Percentiles rank a stretch among this genome's conserved stretches.
These are phyloP conservation scores for Spodoptera litura DNA, from an alignment of 1,140 invertebrate genomes.

Conservation along the genomic window DNA sequence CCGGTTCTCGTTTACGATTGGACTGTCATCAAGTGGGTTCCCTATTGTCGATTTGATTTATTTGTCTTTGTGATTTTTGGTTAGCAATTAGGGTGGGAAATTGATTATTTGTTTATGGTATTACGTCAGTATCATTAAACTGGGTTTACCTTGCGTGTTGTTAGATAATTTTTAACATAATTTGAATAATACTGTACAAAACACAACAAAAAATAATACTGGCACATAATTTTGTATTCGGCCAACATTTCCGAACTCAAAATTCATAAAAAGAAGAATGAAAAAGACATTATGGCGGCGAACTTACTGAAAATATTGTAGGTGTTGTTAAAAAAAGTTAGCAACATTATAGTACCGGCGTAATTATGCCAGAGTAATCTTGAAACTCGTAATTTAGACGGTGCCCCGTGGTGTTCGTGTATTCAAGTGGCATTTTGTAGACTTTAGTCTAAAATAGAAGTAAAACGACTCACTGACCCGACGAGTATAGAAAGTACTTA, in stretches of 20 bases:
- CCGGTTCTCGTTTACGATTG: slow-evolving; percentile 73
- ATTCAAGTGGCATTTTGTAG: no score
- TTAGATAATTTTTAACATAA: no score
- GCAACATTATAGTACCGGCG: neutral
- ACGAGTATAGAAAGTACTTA: no score
- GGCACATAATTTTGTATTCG: neutral
- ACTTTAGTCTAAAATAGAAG: neutral
- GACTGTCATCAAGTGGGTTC: slow-evolving; percentile 78
- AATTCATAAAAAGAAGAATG: slow-evolving; percentile 15
- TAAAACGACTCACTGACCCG: no score
- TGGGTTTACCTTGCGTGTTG: slow-evolving; percentile 18
- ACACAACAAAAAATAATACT: neutral
- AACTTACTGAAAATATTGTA: slow-evolving; percentile 24
- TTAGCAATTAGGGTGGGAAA: slow-evolving; percentile 63
- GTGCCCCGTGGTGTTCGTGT: no score
- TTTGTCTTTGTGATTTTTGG: slow-evolving; percentile 76
- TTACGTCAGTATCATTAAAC: slow-evolving; percentile 50
- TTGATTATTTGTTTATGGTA: slow-evolving; percentile 56
- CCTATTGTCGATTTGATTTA: slow-evolving; percentile 74
- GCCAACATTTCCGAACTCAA: neutral
- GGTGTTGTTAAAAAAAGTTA: slow-evolving; percentile 4
- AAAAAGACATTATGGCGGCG: slow-evolving; percentile 10
- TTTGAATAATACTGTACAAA: neutral
- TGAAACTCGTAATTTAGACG: slow-evolving; percentile 5
- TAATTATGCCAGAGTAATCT: slow-evolving; percentile 14